Conservation (phyloP, 2,113 vertebrate species). For the Felis chaus region DNA sequence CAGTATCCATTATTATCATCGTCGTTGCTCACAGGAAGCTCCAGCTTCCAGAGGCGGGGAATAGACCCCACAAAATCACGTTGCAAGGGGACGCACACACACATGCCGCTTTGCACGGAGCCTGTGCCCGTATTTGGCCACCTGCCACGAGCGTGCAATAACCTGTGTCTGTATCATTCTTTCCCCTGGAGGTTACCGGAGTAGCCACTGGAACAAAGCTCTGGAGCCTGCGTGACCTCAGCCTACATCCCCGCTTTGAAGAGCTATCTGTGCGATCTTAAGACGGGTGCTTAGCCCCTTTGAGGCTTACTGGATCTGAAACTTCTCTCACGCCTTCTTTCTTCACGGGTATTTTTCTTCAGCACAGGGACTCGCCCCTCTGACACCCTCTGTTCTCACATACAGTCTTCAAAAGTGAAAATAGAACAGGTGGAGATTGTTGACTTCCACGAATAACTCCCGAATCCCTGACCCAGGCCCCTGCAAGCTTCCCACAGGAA, state of each 20-base stretch:
- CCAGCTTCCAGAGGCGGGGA: neutral
- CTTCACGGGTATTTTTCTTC: neutral
- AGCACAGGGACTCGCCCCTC: too few species aligned
- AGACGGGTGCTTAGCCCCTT: neutral
- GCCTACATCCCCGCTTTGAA: neutral
- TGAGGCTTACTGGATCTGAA: neutral
- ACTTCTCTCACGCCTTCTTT: neutral
- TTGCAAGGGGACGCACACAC: neutral
- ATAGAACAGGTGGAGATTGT: neutral
- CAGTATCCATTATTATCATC: too few species aligned
- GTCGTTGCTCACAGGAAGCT: neutral
- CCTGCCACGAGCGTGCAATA: rapidly evolving
- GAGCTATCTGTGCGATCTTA: too few species aligned
- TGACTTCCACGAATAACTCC: rapidly evolving
- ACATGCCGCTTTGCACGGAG: too few species aligned
- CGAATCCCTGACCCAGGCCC: neutral
- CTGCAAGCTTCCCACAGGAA: neutral
- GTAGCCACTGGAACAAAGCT: neutral
- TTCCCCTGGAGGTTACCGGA: neutral
- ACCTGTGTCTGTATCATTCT: neutral
- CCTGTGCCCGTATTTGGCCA: neutral
- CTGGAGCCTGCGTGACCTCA: too few species aligned
- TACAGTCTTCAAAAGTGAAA: neutral
- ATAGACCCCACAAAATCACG: neutral
- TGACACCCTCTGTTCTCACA: neutral